phyloP scores from a whole-genome alignment of 2,888 invertebrate species.

The Unio pictorum region DNA sequence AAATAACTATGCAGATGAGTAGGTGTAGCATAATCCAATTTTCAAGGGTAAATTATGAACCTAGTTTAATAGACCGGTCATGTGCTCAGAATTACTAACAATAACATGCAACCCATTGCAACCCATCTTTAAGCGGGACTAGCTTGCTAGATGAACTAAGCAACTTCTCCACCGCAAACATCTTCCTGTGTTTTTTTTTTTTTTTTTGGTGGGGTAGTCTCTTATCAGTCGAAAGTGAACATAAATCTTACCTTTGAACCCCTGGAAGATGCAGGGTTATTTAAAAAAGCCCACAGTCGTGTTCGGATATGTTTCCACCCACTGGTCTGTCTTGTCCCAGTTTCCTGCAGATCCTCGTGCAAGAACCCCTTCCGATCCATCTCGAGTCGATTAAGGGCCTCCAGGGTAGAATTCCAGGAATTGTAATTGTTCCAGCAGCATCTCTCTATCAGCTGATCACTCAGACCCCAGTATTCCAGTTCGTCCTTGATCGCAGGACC shows the following conservation, averaged over 20 bases:
- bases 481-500: constrained; percentile 48
- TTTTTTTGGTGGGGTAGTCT: too few species aligned
- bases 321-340: constrained; percentile 1
- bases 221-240: too few species aligned
- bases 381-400: constrained; percentile 43
- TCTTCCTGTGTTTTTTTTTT: too few species aligned
- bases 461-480: constrained; percentile 38
- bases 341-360: constrained; percentile 5
- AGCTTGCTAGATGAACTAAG: too few species aligned
- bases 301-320: constrained; percentile 23
- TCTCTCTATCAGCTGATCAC: constrained; percentile 16
- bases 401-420: constrained; percentile 51
- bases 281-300: constrained; percentile 45
- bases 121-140: too few species aligned
- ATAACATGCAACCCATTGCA: too few species aligned
- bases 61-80: constrained; percentile 1
- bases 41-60: too few species aligned
- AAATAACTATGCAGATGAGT: too few species aligned
- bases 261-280: constrained; percentile 41
- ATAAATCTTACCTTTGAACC: constrained; percentile 40
- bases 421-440: constrained; percentile 60
- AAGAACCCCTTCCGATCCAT: constrained; percentile 31
- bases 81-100: constrained; percentile 14
- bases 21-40: too few species aligned
- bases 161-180: too few species aligned